Base-by-base conservation (phyloP, 2,888 invertebrate genomes). In the Drosophila incognita region DNA sequence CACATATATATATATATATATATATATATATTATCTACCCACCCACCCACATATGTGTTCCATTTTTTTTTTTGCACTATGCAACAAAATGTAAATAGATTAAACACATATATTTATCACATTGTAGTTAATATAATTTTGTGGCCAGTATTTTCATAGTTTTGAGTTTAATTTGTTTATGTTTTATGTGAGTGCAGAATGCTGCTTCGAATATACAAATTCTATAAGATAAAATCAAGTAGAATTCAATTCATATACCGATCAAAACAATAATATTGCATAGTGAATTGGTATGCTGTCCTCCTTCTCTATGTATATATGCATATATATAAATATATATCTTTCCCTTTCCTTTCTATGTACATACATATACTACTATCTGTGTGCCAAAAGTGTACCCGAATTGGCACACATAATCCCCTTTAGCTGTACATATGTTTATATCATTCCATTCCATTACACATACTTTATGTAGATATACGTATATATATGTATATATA, bases 261-360 rank as follows among this genome's bases (percentile, higher is more conserved):
- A 31, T 31, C 10, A 18, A n/a, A n/a, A 33, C 18, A 27, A 18
- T 40, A 33, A n/a, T 27, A 27, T 51, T 73, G 54, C 63, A 38
- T 60, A 48, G 40, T 59, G 29, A 54, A 10, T 57, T 57, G 58
- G 54, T 73, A 65, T 60, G 36, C 36, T 48, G 46, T 38, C 29
- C 21, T 31, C 40, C 21, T 27, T 57, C 29, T 40, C 40, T 53
- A 3, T 56, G 15, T 33, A 15, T 53, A 1, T 63, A 33, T 21
- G 15, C 2, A 18, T 27, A 33, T 11, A 21, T 46, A 48, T 42
- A 42, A 13, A 38, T 33, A 21, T 56, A 0, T 62, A n/a, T 56
- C 15, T 38, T 31, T 48, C 42, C 48, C 46, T 57, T 18, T 59
- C 48, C n/a, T 31, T 52, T 35, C 51, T 29, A 35, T 71, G 52